Conservation (phyloP, 2,888 invertebrate species). For the Caenorhabditis doughertyi region DNA sequence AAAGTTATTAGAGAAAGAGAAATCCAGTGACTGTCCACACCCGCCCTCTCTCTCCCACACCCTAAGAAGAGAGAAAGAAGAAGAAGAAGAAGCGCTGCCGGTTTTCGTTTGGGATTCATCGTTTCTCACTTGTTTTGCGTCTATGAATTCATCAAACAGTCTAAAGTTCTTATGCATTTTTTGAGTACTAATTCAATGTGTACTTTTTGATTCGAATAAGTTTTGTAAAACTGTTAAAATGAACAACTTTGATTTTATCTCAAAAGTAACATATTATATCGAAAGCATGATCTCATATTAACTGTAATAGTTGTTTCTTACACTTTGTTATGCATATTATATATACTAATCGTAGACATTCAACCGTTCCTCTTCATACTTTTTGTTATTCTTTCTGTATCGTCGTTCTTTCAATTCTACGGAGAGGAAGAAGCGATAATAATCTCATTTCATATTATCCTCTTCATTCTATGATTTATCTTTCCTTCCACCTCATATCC, state of each 20-base stretch:
- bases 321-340: constrained; percentile 24
- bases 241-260: constrained; percentile 20
- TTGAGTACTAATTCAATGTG: background rate
- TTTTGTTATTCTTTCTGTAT: constrained; percentile 52
- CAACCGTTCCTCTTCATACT: constrained; percentile 42
- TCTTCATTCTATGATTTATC: constrained; percentile 56
- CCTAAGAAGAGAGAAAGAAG: constrained; percentile 47
- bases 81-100: constrained; percentile 54
- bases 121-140: constrained; percentile 56
- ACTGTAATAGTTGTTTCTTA: constrained; percentile 37
- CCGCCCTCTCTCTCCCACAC: constrained; percentile 49
- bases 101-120: constrained; percentile 50
- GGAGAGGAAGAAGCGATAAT: constrained; percentile 34
- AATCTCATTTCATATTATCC: constrained; percentile 59
- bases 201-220: constrained; percentile 17
- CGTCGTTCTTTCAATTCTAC: constrained; percentile 44
- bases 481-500: constrained; percentile 31
- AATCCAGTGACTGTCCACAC: constrained; percentile 60
- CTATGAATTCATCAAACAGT: constrained; percentile 37
- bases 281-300: background rate
- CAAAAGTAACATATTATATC: background rate
- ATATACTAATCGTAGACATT: constrained; percentile 7
- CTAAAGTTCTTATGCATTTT: constrained; percentile 24
- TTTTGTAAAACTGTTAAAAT: background rate
- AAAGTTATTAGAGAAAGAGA: constrained; percentile 65